phyloP scores from a whole-genome alignment of 2,797 vertebrate species.

The Sylvilagus floridanus region DNA sequence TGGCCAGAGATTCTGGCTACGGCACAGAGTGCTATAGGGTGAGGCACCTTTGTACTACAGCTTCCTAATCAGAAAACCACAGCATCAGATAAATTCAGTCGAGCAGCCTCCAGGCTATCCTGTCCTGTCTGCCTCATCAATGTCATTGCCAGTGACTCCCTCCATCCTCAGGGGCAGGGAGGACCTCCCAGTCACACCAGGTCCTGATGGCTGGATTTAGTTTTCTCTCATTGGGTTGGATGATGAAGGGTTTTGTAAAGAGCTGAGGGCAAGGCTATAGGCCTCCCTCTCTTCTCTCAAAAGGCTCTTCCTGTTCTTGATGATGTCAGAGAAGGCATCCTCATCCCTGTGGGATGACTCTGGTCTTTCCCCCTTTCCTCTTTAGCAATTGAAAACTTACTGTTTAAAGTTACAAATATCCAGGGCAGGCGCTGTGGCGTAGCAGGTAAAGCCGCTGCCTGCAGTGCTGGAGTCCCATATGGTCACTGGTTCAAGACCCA shows the following conservation, averaged over 20 bases:
- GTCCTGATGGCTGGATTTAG: neutral
- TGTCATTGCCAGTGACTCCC: neutral
- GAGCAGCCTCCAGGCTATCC: neutral
- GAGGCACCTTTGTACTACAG: neutral
- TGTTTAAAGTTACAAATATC: neutral
- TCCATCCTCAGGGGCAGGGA: too few relatives aligned
- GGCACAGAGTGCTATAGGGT: neutral
- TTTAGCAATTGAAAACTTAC: neutral
- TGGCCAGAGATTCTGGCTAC: neutral
- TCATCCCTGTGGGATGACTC: neutral
- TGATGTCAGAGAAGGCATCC: neutral
- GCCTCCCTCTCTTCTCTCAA: too few relatives aligned
- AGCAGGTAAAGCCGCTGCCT: too few relatives aligned
- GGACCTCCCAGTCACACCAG: neutral
- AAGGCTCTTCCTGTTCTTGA: too few relatives aligned
- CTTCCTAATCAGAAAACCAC: neutral
- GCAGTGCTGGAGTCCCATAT: too few relatives aligned
- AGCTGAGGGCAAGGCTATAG: neutral
- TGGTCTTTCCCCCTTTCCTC: neutral
- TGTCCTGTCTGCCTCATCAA: accelerated
- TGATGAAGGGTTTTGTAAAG: neutral
- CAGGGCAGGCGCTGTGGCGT: too few relatives aligned
- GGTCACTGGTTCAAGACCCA: too few relatives aligned
- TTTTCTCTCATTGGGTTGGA: neutral
- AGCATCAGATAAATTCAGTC: too few relatives aligned